These are phyloP conservation scores for Lagorchestes hirsutus DNA, from an alignment of 2,797 vertebrate genomes.

Conservation along the genomic window DNA sequence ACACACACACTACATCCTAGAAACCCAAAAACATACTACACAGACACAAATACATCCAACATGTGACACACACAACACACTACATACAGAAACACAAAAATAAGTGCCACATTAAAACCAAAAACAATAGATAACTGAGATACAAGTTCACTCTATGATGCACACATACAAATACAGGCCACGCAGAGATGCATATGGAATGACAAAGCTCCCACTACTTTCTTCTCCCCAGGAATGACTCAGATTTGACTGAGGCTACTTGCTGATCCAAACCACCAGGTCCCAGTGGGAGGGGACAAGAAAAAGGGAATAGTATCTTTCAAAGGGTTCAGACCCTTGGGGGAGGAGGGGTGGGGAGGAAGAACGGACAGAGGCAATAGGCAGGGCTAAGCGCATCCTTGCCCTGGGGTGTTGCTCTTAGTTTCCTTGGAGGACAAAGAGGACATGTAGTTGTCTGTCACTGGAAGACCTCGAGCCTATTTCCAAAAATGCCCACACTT, in stretches of 20 bases:
- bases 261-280: background rate
- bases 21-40: background rate
- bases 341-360: background rate
- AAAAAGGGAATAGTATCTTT: background rate
- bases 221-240: background rate
- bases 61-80: background rate
- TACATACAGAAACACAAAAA: background rate
- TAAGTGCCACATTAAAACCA: background rate
- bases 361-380: background rate
- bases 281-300: background rate
- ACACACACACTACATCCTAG: background rate
- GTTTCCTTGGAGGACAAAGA: background rate
- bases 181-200: background rate
- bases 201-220: background rate
- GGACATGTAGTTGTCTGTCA: background rate
- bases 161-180: background rate
- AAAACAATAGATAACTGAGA: background rate
- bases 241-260: background rate
- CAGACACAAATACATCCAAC: background rate
- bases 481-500: background rate
- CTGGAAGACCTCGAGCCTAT: background rate
- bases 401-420: background rate
- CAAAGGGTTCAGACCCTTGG: background rate
- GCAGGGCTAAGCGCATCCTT: background rate
- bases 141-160: background rate